Conservation (phyloP, 2,797 vertebrate genomes). For the Psittacula echo region DNA sequence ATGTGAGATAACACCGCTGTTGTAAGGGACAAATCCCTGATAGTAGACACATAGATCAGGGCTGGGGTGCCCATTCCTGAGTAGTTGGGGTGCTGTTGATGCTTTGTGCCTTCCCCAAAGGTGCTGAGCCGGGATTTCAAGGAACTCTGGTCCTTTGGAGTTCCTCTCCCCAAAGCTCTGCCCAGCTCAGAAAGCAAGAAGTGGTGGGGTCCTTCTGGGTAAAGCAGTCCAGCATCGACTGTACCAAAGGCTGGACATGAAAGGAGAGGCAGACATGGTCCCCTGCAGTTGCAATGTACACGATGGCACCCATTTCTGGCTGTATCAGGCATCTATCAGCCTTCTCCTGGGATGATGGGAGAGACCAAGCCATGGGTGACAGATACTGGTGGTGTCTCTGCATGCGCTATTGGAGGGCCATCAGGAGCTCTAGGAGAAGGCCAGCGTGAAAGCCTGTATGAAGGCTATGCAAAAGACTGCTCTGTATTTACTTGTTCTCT, state of each 20-base stretch:
- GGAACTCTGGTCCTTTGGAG: neutral
- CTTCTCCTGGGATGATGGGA: neutral
- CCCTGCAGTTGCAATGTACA: rapidly evolving
- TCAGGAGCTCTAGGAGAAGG: neutral
- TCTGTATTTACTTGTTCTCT: neutral
- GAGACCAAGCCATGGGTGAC: neutral
- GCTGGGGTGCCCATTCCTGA: neutral
- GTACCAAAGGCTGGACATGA: neutral
- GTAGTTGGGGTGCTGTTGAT: rapidly evolving
- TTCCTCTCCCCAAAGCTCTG: neutral
- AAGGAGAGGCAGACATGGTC: neutral
- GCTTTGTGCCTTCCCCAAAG: neutral
- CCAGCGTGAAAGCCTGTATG: neutral
- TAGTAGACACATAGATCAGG: neutral
- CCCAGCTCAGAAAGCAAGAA: neutral
- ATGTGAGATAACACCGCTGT: rapidly evolving
- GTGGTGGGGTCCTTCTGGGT: neutral
- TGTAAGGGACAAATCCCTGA: neutral
- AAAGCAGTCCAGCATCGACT: rapidly evolving
- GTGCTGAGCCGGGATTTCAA: neutral
- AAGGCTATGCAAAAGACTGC: neutral
- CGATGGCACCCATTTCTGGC: too few relatives aligned
- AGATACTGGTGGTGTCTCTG: neutral
- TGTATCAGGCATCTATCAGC: rapidly evolving
- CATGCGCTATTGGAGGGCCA: neutral